These are phyloP conservation scores for Lypha dubia DNA, from an alignment of 2,888 invertebrate genomes.

Conservation along the genomic window DNA sequence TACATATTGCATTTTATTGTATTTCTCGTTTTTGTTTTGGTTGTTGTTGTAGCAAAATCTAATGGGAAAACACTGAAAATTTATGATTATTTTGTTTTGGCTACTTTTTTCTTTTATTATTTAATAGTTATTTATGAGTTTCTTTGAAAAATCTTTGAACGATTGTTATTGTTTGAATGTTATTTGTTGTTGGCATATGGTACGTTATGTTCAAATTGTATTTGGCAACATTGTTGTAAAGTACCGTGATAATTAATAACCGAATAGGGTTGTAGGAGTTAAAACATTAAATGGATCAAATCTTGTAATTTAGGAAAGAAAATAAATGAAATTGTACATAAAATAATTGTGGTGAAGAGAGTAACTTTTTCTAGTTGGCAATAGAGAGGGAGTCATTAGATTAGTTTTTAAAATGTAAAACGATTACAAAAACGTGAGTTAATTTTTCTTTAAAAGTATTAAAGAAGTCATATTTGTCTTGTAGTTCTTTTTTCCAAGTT, in stretches of 20 bases:
- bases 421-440: slow-evolving; percentile 18
- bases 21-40: slow-evolving; percentile 52
- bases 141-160: slow-evolving; percentile 55
- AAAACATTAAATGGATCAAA: slow-evolving; percentile 17
- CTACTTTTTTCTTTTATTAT: slow-evolving; percentile 60
- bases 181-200: slow-evolving; percentile 31
- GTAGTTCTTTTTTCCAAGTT: neutral
- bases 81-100: slow-evolving; percentile 54
- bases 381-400: neutral
- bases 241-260: slow-evolving; percentile 46
- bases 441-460: neutral
- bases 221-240: slow-evolving; percentile 37
- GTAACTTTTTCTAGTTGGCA: neutral
- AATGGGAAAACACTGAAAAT: slow-evolving; percentile 47
- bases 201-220: slow-evolving; percentile 8
- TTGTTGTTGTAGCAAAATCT: too few species aligned
- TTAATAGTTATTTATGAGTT: slow-evolving; percentile 68
- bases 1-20: slow-evolving; percentile 61
- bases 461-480: neutral
- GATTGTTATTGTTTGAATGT: slow-evolving; percentile 8
- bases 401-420: neutral
- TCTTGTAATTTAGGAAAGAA: slow-evolving; percentile 15
- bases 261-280: slow-evolving; percentile 26
- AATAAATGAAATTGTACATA: neutral
- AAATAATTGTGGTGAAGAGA: neutral